Base-by-base conservation (phyloP, 2,113 vertebrate species). In the Mesitornis unicolor region DNA sequence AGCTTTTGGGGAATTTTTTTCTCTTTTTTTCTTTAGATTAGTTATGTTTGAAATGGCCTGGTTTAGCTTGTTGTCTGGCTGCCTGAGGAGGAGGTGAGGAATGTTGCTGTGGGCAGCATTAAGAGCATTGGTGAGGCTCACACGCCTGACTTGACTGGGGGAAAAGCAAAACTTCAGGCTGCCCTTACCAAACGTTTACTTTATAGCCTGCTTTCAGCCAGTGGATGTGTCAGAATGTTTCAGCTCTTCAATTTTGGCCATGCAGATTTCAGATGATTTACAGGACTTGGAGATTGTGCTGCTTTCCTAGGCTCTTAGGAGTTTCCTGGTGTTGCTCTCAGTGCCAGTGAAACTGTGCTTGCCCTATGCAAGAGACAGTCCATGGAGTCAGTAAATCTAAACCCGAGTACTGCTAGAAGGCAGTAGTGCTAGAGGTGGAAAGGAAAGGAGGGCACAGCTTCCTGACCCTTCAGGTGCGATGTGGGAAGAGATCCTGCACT, bases 111-210 rank as follows among this genome's bases (percentile, higher is more conserved):
- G 33, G 26, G 6, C 50, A n/a, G n/a, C 59, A 48, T 77, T 29
- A 31, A 25, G 63, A n/a, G 63, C 29, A 1, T 7, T 31, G 36
- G 19, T 8, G 73, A 33, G 43, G 22, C 78, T 53, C 36, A 50
- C 12, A 29, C 0, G 1, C 36, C 33, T 16, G 28, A 14, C 78
- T 84, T 0, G 0, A 5, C 19, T 4, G 3, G 10, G n/a, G 67
- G 16, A 8, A 6, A 53, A 60, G 56, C 22, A 24, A 35, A 4
- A 3, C n/a, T 76, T 9, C 45, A 29, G 65, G 40, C 26, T 92
- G 48, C 33, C 11, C 29, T 63, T 8, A 68, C 24, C 35, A 21
- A 0, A 10, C 60, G 71, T 51, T 67, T 50, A 16, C 48, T 84
- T 70, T 24, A n/a, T 16, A 42, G 1, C 50, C 74, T n/a, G 2